Evolutionary conservation across 2,797 vertebrate genomes (phyloP).

Genomic region (Molossus alvarezi): DNA sequence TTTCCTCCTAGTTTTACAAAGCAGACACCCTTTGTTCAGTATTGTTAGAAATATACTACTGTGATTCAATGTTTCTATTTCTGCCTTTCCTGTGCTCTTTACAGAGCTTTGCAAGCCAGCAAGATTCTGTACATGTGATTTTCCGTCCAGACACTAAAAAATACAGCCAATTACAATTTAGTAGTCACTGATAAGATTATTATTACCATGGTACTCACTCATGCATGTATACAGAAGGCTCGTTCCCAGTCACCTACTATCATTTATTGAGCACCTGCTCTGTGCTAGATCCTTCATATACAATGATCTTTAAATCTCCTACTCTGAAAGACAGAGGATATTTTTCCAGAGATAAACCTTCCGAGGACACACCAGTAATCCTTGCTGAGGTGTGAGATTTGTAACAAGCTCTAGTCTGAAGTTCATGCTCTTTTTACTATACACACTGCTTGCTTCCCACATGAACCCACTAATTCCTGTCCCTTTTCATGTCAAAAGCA

Average conservation of each 20-base stretch:
- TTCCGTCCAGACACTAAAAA: not conserved
- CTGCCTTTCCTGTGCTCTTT: not conserved
- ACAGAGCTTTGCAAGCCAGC: not conserved
- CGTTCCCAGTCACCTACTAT: not conserved
- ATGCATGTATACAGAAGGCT: not conserved
- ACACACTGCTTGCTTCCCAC: not conserved
- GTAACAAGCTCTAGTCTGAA: not conserved
- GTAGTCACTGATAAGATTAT: not conserved
- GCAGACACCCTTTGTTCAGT: not conserved
- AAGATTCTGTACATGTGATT: not conserved
- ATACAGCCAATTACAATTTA: not conserved
- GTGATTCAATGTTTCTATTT: not conserved
- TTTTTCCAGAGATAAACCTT: not conserved
- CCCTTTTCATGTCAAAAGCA: not conserved
- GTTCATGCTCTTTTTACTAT: not conserved
- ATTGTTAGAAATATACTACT: not conserved
- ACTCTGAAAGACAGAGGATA: not conserved
- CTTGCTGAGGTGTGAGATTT: not conserved
- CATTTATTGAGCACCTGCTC: not conserved
- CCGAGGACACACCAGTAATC: not conserved
- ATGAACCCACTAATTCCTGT: not conserved
- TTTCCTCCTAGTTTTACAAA: constrained; percentile 26
- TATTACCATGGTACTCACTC: not conserved
- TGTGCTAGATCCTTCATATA: not conserved
- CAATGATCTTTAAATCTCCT: not conserved